Evolutionary conservation across 2,888 invertebrate genomes (phyloP).

Genomic region (Ochropleura plecta): DNA sequence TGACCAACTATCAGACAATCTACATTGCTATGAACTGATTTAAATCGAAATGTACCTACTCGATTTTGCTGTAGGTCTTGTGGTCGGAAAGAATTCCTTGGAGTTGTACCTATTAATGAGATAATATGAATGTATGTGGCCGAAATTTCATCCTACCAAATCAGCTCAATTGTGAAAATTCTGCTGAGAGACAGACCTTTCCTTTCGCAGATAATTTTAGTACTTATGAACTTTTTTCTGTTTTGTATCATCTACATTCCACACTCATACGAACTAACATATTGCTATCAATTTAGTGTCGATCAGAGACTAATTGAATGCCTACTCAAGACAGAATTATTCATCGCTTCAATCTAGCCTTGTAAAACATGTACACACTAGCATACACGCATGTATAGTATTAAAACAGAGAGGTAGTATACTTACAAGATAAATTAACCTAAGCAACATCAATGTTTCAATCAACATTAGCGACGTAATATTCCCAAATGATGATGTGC

Average conservation of each 20-base stretch:
- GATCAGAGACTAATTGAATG: conserved; percentile 21
- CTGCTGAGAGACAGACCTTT: not conserved
- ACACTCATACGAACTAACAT: not conserved
- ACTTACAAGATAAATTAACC: conserved; percentile 21
- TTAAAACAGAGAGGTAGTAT: not conserved
- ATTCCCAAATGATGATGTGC: conserved; percentile 16
- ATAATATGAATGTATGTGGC: too few relatives aligned
- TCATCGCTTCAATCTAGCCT: conserved; percentile 31
- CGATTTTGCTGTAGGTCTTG: not conserved
- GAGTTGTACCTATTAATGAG: not conserved
- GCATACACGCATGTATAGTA: not conserved
- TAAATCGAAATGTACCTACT: conserved; percentile 10
- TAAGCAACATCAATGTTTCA: conserved; percentile 31
- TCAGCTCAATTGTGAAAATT: not conserved
- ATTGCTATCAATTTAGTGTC: conserved; percentile 24
- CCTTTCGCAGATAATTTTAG: not conserved
- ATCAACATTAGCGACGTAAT: conserved; percentile 26
- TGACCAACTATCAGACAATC: conserved; percentile 19
- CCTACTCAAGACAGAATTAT: conserved; percentile 25
- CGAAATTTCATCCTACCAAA: not conserved
- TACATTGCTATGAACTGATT: conserved; percentile 18
- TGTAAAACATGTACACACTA: conserved; percentile 15
- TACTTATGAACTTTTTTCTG: not conserved
- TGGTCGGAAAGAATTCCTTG: not conserved
- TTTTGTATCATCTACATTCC: conserved; percentile 2